These are phyloP conservation scores for Eueremaeus valkanovi DNA, from an alignment of 2,888 invertebrate species.

Conservation along the genomic window DNA sequence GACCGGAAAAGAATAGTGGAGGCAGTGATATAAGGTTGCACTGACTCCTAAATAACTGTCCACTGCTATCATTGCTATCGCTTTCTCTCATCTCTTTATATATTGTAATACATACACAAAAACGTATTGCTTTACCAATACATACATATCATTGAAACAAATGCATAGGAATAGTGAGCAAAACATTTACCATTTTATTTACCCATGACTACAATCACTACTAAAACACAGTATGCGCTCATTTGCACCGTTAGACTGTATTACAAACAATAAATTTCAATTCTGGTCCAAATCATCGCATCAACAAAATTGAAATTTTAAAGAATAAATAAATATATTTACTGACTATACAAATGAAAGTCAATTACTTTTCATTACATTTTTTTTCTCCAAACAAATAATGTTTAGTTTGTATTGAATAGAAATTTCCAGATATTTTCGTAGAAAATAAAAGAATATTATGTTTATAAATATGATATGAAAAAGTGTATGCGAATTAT, in stretches of 20 bases:
- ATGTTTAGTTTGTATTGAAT: background rate
- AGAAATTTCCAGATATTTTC: background rate
- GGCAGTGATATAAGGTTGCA: constrained; percentile 1
- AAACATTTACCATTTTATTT: background rate
- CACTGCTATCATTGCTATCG: constrained; percentile 11
- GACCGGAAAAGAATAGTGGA: constrained; percentile 29
- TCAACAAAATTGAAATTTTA: too few relatives aligned
- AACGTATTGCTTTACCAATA: background rate
- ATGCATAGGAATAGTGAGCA: background rate
- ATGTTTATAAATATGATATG: background rate
- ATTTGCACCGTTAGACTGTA: background rate
- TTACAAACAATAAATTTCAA: background rate
- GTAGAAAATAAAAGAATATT: background rate
- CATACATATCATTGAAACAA: background rate
- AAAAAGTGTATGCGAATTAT: background rate
- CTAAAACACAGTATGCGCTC: background rate
- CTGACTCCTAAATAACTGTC: constrained; percentile 24
- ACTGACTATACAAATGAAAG: too few relatives aligned
- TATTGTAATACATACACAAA: constrained; percentile 17
- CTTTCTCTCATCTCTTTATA: constrained; percentile 30
- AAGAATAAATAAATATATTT: too few relatives aligned
- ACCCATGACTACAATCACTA: background rate
- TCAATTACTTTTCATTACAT: too few relatives aligned
- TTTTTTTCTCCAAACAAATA: background rate
- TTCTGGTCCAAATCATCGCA: background rate